These are phyloP conservation scores for Tenthredo notha DNA, from an alignment of 2,888 invertebrate genomes.

Conservation along the genomic window DNA sequence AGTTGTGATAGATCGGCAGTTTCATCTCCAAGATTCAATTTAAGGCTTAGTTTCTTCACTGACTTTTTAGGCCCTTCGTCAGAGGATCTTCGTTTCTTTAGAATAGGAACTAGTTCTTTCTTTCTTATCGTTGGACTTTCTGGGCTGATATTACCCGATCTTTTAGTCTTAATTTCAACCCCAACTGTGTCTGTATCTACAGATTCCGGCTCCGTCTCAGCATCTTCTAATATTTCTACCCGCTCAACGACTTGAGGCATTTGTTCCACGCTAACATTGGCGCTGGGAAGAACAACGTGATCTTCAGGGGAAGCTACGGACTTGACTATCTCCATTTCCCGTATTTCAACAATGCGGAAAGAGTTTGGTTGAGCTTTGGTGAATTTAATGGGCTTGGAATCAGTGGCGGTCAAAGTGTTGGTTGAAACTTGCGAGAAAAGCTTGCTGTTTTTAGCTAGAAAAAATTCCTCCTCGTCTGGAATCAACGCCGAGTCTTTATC, in stretches of 20 bases:
- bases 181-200: slow-evolving; percentile 72
- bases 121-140: slow-evolving; percentile 53
- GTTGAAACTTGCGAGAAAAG: slow-evolving; percentile 86
- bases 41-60: slow-evolving; percentile 68
- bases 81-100: slow-evolving; percentile 63
- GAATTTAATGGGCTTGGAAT: slow-evolving; percentile 56
- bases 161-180: slow-evolving; percentile 59
- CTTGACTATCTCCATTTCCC: slow-evolving; percentile 85
- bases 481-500: slow-evolving; percentile 57
- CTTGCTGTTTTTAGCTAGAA: slow-evolving; percentile 84
- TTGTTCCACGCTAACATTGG: slow-evolving; percentile 71
- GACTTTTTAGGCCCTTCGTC: slow-evolving; percentile 53
- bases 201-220: slow-evolving; percentile 75
- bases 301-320: slow-evolving; percentile 81
- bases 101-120: slow-evolving; percentile 65
- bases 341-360: slow-evolving; percentile 85
- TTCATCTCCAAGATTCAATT: slow-evolving; percentile 64
- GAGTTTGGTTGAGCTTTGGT: slow-evolving; percentile 70
- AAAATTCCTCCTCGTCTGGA: slow-evolving; percentile 71
- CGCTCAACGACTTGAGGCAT: slow-evolving; percentile 77
- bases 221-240: slow-evolving; percentile 78
- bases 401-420: slow-evolving; percentile 73
- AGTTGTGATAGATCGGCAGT: slow-evolving; percentile 56
- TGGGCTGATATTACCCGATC: slow-evolving; percentile 51
- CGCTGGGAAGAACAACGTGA: slow-evolving; percentile 73